Evolutionary conservation across 2,888 invertebrate species (phyloP), one percentile per base, ranked within the genome.

Genomic region (Pharmacophagus antenor): DNA sequence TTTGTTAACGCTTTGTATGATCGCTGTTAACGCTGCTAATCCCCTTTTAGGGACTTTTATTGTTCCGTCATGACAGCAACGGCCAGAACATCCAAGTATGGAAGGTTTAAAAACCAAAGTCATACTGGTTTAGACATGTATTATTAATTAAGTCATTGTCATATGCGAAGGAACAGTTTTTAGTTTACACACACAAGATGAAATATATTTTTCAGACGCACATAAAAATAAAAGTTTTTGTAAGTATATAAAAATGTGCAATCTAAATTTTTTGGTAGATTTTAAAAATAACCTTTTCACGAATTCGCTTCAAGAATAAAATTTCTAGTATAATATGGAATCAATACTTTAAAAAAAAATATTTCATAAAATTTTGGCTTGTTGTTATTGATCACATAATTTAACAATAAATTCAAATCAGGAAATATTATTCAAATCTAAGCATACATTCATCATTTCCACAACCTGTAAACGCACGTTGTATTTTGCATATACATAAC

Each of bases 11-110:
- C 60, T 62, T 64, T 46, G 48, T 56, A 51, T 52, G 54, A 57
- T 55, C 61, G 64, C 56, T 55, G 58, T 58, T 63, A 63, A 65
- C 56, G 58, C 22, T 61, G 59, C 58, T 65, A 65, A 66, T 66
- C 65, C 61, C 62, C 27, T 59, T 62, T 57, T 62, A 62, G 61
- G 47, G 57, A 51, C n/a, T 58, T 65, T 66, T 65, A 63, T 59
- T 54, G 31, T 53, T 49, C 54, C 42, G 51, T 52, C 52, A 58
- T 58, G 51, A 46, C 57, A 42, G 57, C 44, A 22, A 57, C 25
- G 44, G 18, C 21, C 8, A 22, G 15, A 31, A 12, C 15, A 20
- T 18, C 42, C 42, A 20, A 18, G 22, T 44, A 23, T 18, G 31
- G 42, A 46, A 50, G 20, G 42, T 22, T 52, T 44, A 27, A 49